phyloP scores from a whole-genome alignment of 2,888 invertebrate species.

The Torymus aiolomorphi region DNA sequence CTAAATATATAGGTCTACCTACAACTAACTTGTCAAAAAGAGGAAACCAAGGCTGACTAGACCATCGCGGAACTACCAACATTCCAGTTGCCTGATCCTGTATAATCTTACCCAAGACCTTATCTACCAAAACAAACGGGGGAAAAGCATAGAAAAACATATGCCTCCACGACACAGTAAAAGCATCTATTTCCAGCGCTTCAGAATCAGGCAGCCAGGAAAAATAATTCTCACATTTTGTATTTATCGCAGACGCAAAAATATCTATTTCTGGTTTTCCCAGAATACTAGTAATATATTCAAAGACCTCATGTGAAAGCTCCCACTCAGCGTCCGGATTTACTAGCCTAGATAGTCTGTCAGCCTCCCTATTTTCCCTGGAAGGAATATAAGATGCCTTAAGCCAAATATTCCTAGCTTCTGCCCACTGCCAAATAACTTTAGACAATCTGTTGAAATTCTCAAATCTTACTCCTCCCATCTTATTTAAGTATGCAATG shows the following conservation, averaged over 20 bases:
- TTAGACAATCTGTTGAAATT: too few species aligned
- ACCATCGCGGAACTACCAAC: constrained; percentile 65
- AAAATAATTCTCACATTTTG: constrained; percentile 44
- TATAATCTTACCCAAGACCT: constrained; percentile 63
- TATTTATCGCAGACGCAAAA: constrained; percentile 40
- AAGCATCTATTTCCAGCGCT: constrained; percentile 42
- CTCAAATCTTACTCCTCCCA: too few species aligned
- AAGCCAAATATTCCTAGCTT: too few species aligned
- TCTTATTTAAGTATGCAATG: constrained; percentile 49
- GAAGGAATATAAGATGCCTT: too few species aligned
- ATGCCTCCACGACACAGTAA: constrained; percentile 41
- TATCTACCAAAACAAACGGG: constrained; percentile 62
- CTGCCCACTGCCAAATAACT: too few species aligned
- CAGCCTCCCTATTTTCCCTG: too few species aligned
- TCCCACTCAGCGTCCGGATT: constrained; percentile 46
- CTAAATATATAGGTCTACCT: background rate
- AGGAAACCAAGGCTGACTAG: constrained; percentile 65
- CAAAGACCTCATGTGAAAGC: background rate
- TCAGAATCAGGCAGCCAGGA: constrained; percentile 53
- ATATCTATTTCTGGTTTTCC: constrained; percentile 44
- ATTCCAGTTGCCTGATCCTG: constrained; percentile 64
- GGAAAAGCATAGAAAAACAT: constrained; percentile 62
- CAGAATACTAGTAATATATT: constrained; percentile 28
- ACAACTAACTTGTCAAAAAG: background rate
- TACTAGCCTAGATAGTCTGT: constrained; percentile 40